Percentiles rank a stretch among this genome's conserved stretches.
These are phyloP conservation scores for Tenrec ecaudatus DNA, from an alignment of 2,113 vertebrate genomes.

Conservation along the genomic window DNA sequence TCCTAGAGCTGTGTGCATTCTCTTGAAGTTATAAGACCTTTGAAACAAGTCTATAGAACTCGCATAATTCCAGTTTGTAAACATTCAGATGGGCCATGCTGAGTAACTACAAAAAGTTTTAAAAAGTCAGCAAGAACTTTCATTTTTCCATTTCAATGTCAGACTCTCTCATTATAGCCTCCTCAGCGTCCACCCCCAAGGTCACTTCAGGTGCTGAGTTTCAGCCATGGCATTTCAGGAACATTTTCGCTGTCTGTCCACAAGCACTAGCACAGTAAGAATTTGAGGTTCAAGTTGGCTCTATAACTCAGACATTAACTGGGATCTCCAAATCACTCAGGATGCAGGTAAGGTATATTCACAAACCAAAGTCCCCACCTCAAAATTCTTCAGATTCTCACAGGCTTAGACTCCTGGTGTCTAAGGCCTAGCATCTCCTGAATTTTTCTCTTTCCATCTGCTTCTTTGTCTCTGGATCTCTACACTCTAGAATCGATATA, in stretches of 20 bases:
- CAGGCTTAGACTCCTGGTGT: not conserved
- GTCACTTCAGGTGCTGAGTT: not conserved
- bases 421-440: too few relatives aligned
- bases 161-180: too few relatives aligned
- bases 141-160: too few relatives aligned
- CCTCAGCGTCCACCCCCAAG: too few relatives aligned
- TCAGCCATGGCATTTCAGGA: not conserved
- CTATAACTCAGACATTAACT: not conserved
- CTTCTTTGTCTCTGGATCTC: not conserved
- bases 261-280: not conserved
- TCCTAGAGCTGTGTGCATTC: conserved; percentile 2
- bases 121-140: not conserved
- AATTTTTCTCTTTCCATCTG: too few relatives aligned
- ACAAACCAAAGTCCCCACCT: not conserved
- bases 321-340: not conserved
- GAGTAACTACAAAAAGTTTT: conserved; percentile 7
- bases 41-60: not conserved
- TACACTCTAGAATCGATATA: not conserved
- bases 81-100: not conserved
- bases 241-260: not conserved
- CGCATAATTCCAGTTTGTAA: conserved; percentile 1
- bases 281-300: not conserved
- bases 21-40: not conserved
- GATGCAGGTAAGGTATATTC: not conserved
- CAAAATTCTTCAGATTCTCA: not conserved